Evolutionary conservation across 1,140 invertebrate species (phyloP).

Genomic region (Archivesica marissinica): DNA sequence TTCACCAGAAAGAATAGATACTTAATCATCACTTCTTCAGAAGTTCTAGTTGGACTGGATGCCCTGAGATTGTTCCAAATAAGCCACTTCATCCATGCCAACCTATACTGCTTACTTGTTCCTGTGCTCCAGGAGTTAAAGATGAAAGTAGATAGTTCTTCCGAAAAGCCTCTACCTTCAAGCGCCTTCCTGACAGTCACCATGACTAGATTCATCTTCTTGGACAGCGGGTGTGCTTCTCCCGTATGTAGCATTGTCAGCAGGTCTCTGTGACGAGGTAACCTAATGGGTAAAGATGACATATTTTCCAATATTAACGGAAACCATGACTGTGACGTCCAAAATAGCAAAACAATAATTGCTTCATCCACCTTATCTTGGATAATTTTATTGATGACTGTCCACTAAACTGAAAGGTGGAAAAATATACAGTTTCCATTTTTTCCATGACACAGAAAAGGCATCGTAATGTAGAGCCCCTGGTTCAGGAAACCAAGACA

Average conservation of each 20-base stretch:
- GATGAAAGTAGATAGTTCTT: not conserved
- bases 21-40: not conserved
- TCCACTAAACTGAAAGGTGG: slow-evolving; percentile 23
- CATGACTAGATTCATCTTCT: not conserved
- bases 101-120: slow-evolving; percentile 18
- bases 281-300: slow-evolving; percentile 14
- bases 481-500: slow-evolving; percentile 43
- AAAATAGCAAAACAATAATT: slow-evolving; percentile 13
- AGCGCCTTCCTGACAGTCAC: not conserved
- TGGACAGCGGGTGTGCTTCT: not conserved
- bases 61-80: not conserved
- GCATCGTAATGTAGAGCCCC: slow-evolving; percentile 5
- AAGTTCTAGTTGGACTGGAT: not conserved
- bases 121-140: not conserved
- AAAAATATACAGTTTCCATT: slow-evolving; percentile 28
- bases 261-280: slow-evolving; percentile 12
- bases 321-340: slow-evolving; percentile 30
- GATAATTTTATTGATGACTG: slow-evolving; percentile 13
- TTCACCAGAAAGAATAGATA: slow-evolving; percentile 7
- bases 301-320: not conserved
- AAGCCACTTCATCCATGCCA: slow-evolving; percentile 12
- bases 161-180: not conserved
- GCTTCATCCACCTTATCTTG: slow-evolving; percentile 16
- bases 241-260: not conserved
- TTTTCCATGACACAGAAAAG: slow-evolving; percentile 1